phyloP scores from a whole-genome alignment of 2,797 vertebrate genomes.

The Thripadectes ignobilis region DNA sequence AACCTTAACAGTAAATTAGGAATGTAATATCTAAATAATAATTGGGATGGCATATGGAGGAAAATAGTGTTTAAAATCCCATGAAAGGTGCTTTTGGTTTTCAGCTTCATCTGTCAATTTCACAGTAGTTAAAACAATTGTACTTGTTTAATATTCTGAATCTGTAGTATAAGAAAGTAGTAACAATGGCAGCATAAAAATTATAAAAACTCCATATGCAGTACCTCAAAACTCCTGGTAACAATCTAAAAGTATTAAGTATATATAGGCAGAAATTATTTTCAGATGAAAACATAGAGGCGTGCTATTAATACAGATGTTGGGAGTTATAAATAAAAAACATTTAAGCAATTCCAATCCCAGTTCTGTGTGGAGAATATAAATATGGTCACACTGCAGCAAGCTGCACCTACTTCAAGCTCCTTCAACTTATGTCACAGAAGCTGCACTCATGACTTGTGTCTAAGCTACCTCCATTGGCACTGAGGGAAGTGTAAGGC shows the following conservation, averaged over 20 bases:
- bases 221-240: constrained; percentile 1
- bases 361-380: not conserved
- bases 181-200: constrained; percentile 56
- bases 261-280: not conserved
- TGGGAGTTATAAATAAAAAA: not conserved
- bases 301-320: not conserved
- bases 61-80: constrained; percentile 90
- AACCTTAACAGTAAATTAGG: constrained; percentile 99
- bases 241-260: not conserved
- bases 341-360: not conserved
- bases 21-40: constrained; percentile 99
- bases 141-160: constrained; percentile 83
- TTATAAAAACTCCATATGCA: not conserved
- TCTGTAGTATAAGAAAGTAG: constrained; percentile 67
- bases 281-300: not conserved
- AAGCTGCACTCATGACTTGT: not conserved
- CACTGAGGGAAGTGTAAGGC: not conserved
- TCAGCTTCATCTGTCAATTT: constrained; percentile 87
- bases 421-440: constrained; percentile 13
- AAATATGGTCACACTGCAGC: not conserved
- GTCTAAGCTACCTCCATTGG: not conserved
- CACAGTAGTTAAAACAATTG: constrained; percentile 87
- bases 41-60: constrained; percentile 89
- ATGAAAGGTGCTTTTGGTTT: constrained; percentile 86
- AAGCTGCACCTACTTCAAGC: not conserved